Evolutionary conservation across 92 coral and sea anemone genomes (phyloP), one percentile per base, ranked within the genome.

Genomic region (Umimayanthus kanabou): DNA sequence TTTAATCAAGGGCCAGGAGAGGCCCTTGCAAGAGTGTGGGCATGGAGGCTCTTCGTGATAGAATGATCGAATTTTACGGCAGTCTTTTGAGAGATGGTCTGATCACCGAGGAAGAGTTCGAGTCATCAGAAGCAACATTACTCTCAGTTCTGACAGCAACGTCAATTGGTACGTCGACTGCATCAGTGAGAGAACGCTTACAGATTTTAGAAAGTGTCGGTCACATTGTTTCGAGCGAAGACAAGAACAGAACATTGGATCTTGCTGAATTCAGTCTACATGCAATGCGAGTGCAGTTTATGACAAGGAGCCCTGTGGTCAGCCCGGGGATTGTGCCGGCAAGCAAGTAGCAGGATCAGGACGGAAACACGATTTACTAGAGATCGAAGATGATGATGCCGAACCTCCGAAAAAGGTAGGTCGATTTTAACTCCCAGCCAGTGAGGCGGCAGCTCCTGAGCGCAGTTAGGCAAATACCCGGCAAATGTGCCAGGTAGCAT

Each of bases 51-150:
- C 77, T 73, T 33, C 77, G 23, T 29, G 77, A 73, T 33, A 73
- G 77, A 13, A 14, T 73, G 77, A 33, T 73, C 22, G 47, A 73
- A 73, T 7, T 73, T 73, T 73, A 73, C 75, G n/a, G n/a, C n/a
- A 70, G 47, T 73, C 77, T 73, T 33, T 37, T 72, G 76, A 72
- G 76, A 72, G 76, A 72, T 37, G 76, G 40, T 72, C 76, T 72
- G 76, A 73, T 73, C 47, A 73, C 77, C 77, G 43, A 33, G 77
- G 77, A 29, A 73, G 77, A 70, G 75, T 70, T 70, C 75, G 40
- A 28, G 28, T 26, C 75, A 70, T 70, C 39, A 70, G 26, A 70
- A 70, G 75, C 77, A 73, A 73, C 45, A 73, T 73, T 73, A 30
- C 45, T 73, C 77, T 73, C 77, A 73, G 39, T 73, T 73, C 77